Evolutionary conservation across 2,888 invertebrate species (phyloP).

Genomic region (Margaritifera margaritifera): DNA sequence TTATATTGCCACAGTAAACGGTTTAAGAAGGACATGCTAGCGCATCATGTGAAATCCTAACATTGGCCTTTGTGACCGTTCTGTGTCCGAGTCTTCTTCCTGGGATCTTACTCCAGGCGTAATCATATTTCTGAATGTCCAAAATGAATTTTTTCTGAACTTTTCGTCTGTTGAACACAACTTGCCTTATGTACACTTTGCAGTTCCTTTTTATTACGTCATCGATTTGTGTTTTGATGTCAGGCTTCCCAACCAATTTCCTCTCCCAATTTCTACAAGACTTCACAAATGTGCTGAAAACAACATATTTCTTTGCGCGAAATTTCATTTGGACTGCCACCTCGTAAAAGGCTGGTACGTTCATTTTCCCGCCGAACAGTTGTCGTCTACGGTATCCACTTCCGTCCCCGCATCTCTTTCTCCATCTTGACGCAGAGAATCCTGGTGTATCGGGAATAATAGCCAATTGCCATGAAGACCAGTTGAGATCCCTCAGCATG

Average conservation of each 20-base stretch:
- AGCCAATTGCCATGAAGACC: slow-evolving; percentile 46
- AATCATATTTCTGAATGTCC: slow-evolving; percentile 37
- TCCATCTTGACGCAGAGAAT: slow-evolving; percentile 6
- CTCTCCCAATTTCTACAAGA: slow-evolving; percentile 37
- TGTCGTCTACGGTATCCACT: slow-evolving; percentile 31
- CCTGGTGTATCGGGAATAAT: slow-evolving; percentile 15
- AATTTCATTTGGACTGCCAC: slow-evolving; percentile 34
- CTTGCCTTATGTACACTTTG: slow-evolving; percentile 33
- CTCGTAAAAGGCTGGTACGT: slow-evolving; percentile 45
- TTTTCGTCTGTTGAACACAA: slow-evolving; percentile 20
- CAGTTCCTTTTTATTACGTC: slow-evolving; percentile 34
- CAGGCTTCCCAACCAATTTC: slow-evolving; percentile 27
- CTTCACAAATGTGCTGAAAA: slow-evolving; percentile 30
- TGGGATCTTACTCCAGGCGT: slow-evolving; percentile 28
- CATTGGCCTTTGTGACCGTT: slow-evolving; percentile 11
- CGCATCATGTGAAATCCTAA: slow-evolving; percentile 14
- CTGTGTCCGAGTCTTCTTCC: slow-evolving; percentile 4
- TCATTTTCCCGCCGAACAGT: slow-evolving; percentile 37
- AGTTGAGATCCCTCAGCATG: slow-evolving; percentile 32
- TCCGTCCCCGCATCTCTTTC: slow-evolving; percentile 25
- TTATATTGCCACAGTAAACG: too few species aligned
- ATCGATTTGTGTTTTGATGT: slow-evolving; percentile 35
- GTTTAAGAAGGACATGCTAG: too few species aligned
- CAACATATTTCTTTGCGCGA: slow-evolving; percentile 35
- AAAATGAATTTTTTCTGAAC: slow-evolving; percentile 13